Evolutionary conservation across 2,113 vertebrate genomes (phyloP).

Genomic region (Phainopepla nitens): DNA sequence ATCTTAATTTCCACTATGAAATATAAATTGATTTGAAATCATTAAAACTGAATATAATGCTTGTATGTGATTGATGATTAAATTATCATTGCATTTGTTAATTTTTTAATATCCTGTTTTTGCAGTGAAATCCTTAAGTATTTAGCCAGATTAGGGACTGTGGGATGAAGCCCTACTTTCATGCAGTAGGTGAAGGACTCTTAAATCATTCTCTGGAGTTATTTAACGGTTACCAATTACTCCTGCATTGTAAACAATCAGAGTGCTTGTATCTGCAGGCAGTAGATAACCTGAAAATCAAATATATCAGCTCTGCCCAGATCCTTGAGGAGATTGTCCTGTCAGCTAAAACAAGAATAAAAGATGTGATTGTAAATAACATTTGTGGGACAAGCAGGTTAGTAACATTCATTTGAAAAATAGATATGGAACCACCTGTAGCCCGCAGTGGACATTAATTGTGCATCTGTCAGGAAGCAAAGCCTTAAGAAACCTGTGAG

Average conservation of each 20-base stretch:
- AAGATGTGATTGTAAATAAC: constrained; percentile 63
- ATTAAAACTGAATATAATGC: not conserved
- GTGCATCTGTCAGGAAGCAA: not conserved
- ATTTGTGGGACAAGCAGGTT: constrained; percentile 9
- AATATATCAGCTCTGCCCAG: constrained; percentile 66
- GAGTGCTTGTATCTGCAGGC: constrained; percentile 68
- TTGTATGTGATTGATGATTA: not conserved
- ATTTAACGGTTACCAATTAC: constrained; percentile 66
- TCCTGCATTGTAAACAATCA: constrained; percentile 67
- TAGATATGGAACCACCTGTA: constrained; percentile 5
- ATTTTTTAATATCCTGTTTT: not conserved
- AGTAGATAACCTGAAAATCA: constrained; percentile 73
- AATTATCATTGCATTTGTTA: not conserved
- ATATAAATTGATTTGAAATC: not conserved
- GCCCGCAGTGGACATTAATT: not conserved
- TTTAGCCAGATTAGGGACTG: not conserved
- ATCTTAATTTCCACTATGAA: not conserved
- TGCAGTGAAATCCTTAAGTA: not conserved
- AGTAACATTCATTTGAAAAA: constrained; percentile 36
- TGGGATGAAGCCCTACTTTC: constrained; percentile 9
- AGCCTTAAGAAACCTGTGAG: not conserved
- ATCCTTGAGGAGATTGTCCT: constrained; percentile 70
- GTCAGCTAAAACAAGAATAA: constrained; percentile 66
- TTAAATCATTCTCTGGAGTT: constrained; percentile 66
- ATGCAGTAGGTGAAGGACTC: constrained; percentile 43